Conservation (phyloP, 2,113 vertebrate species). For the Aviceda subcristata region DNA sequence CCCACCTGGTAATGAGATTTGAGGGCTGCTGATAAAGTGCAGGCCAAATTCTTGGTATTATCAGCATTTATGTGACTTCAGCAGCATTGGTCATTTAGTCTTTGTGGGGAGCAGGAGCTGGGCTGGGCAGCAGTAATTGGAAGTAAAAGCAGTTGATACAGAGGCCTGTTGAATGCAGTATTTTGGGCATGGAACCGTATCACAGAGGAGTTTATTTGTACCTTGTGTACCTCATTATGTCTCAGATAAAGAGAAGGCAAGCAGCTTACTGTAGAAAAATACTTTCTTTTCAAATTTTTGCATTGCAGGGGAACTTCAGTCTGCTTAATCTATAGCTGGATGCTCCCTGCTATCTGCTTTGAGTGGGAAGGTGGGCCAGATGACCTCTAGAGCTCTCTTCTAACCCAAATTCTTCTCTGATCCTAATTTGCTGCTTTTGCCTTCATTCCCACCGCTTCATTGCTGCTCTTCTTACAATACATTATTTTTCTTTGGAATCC, state of each 20-base stretch:
- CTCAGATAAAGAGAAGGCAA: neutral
- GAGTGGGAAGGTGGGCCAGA: neutral
- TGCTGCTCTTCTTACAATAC: neutral
- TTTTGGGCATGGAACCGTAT: neutral
- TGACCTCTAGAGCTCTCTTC: neutral
- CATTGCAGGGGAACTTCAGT: neutral
- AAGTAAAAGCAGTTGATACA: neutral
- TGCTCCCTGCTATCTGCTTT: neutral
- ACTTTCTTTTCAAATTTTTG: neutral
- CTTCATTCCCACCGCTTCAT: neutral
- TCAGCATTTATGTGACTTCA: conserved; percentile 26
- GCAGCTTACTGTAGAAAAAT: neutral
- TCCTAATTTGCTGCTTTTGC: neutral
- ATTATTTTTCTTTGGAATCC: neutral
- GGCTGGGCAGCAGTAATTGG: neutral
- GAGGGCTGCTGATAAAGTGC: conserved; percentile 42
- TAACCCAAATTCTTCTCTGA: neutral
- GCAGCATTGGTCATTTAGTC: neutral
- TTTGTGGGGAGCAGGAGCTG: neutral
- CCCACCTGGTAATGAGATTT: conserved; percentile 57
- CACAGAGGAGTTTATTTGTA: neutral
- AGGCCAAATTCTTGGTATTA: conserved; percentile 48
- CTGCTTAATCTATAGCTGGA: neutral
- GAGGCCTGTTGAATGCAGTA: neutral
- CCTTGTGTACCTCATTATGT: neutral